phyloP scores from a whole-genome alignment of 2,888 invertebrate genomes.

The Syritta pipiens region DNA sequence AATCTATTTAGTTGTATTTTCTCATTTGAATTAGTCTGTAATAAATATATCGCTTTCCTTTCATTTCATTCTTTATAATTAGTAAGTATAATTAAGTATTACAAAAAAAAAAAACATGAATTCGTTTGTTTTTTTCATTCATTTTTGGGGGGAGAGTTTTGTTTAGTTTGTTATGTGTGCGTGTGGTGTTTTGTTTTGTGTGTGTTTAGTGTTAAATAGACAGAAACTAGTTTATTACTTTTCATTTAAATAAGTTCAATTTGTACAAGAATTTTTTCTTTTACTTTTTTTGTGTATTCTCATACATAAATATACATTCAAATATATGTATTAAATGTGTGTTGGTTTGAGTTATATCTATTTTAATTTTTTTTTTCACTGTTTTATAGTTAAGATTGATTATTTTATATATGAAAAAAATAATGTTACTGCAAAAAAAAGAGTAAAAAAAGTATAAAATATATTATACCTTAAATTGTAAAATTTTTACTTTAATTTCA shows the following conservation, averaged over 20 bases:
- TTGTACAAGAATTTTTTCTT: slow-evolving; percentile 65
- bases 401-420: slow-evolving; percentile 54
- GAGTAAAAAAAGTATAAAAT: slow-evolving; percentile 66
- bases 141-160: slow-evolving; percentile 10
- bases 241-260: slow-evolving; percentile 43
- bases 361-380: slow-evolving; percentile 17
- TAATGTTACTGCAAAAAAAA: slow-evolving; percentile 60
- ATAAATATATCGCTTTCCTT: slow-evolving; percentile 48
- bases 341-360: slow-evolving; percentile 16
- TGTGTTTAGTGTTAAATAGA: slow-evolving; percentile 26
- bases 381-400: slow-evolving; percentile 31
- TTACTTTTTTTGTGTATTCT: slow-evolving; percentile 44
- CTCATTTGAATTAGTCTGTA: slow-evolving; percentile 24
- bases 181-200: slow-evolving; percentile 18
- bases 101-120: slow-evolving; percentile 16
- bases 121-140: slow-evolving; percentile 14
- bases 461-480: slow-evolving; percentile 57
- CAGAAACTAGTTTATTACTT: slow-evolving; percentile 21
- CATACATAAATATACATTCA: slow-evolving; percentile 55
- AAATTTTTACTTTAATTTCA: slow-evolving; percentile 54
- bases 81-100: slow-evolving; percentile 53
- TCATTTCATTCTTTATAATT: slow-evolving; percentile 12
- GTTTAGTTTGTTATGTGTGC: slow-evolving; percentile 27
- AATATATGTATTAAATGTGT: slow-evolving; percentile 45
- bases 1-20: slow-evolving; percentile 38